Percentiles rank a stretch among this genome's conserved stretches.
Conservation (phyloP, 1,140 invertebrate genomes). For the Trachelipus rathkii region DNA sequence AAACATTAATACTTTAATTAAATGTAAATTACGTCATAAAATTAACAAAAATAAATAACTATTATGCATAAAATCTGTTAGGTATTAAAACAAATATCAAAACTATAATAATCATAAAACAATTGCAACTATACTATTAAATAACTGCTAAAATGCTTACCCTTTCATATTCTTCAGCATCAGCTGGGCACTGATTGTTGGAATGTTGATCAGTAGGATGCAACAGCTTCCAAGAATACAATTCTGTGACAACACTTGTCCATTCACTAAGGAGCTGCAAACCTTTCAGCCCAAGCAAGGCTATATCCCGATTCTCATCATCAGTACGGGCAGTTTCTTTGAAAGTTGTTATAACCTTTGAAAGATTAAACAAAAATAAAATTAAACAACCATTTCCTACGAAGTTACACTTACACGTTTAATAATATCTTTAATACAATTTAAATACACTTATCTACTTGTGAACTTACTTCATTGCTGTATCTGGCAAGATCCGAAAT, state of each 20-base stretch:
- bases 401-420: background rate
- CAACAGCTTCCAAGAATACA: slow-evolving; percentile 96
- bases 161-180: slow-evolving; percentile 99
- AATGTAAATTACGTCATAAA: no score
- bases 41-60: no score
- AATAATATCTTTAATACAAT: background rate
- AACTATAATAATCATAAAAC: no score
- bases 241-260: slow-evolving; percentile 95
- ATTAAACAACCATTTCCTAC: background rate
- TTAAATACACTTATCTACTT: background rate
- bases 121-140: no score
- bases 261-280: slow-evolving; percentile 91
- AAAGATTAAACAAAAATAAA: background rate
- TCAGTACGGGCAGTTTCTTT: slow-evolving; percentile 85
- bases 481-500: slow-evolving; percentile 94
- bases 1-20: no score
- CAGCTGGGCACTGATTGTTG: slow-evolving; percentile 89
- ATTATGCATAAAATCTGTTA: no score
- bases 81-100: no score
- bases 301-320: slow-evolving; percentile 85
- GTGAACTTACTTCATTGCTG: slow-evolving; percentile 72
- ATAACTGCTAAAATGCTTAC: slow-evolving; percentile 52
- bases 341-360: slow-evolving; percentile 72
- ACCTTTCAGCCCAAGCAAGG: slow-evolving; percentile 84
- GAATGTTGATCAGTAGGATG: slow-evolving; percentile 97